Evolutionary conservation across 1,140 invertebrate species (phyloP).

Genomic region (Temnothorax nylanderi): DNA sequence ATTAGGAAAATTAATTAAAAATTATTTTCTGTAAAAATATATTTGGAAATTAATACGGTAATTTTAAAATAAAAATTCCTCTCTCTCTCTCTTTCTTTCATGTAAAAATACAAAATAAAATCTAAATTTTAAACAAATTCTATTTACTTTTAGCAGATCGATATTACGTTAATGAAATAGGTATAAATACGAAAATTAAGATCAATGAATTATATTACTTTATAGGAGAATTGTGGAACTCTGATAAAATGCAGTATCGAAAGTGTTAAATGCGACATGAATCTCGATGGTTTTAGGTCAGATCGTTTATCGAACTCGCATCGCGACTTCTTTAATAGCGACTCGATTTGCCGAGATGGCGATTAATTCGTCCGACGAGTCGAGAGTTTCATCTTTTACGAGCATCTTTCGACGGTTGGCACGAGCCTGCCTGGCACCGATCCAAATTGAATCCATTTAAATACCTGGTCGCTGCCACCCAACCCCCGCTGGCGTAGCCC

Average conservation of each 20-base stretch:
- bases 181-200: neutral
- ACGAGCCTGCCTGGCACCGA: conserved; percentile 34
- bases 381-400: conserved; percentile 55
- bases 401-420: conserved; percentile 43
- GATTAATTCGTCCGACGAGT: conserved; percentile 50
- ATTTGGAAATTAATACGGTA: neutral
- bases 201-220: neutral
- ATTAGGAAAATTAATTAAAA: neutral
- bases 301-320: conserved; percentile 20
- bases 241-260: neutral
- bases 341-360: conserved; percentile 40
- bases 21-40: neutral
- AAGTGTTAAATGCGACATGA: conserved; percentile 7
- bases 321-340: conserved; percentile 32
- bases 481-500: neutral
- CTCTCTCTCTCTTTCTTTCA: neutral
- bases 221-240: neutral
- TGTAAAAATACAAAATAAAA: neutral
- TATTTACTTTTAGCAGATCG: neutral
- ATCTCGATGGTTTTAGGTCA: neutral
- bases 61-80: neutral
- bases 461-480: conserved; percentile 31
- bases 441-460: conserved; percentile 60
- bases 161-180: neutral
- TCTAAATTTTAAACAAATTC: neutral